Percentiles rank a stretch among this genome's conserved stretches.
phyloP scores from a whole-genome alignment of 2,797 vertebrate species.

The Aplochiton taeniatus region DNA sequence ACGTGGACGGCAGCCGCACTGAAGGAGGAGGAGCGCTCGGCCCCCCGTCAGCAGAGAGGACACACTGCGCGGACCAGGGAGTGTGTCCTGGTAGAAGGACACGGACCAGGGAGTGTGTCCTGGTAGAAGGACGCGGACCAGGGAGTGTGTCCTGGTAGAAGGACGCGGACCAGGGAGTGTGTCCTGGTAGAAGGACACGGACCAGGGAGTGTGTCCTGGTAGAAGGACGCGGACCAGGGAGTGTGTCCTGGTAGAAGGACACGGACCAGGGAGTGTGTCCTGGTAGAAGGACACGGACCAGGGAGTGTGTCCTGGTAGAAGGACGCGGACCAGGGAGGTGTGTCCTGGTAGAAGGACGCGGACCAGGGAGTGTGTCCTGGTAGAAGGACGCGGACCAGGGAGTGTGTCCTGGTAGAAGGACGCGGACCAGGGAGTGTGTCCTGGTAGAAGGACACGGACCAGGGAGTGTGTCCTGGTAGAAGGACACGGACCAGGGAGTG shows the following conservation, averaged over 20 bases:
- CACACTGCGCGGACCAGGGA: slow-evolving; percentile 58
- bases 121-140: slow-evolving; percentile 20
- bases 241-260: slow-evolving; percentile 28
- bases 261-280: slow-evolving; percentile 57
- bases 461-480: slow-evolving; percentile 44
- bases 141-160: slow-evolving; percentile 43
- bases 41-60: slow-evolving; percentile 13
- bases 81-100: slow-evolving; percentile 28
- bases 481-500: slow-evolving; percentile 48
- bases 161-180: slow-evolving; percentile 53
- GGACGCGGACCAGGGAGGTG: slow-evolving; percentile 49
- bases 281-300: slow-evolving; percentile 20
- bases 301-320: slow-evolving; percentile 43
- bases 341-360: slow-evolving; percentile 20
- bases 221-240: slow-evolving; percentile 41
- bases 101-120: slow-evolving; percentile 57
- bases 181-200: slow-evolving; percentile 3
- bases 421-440: slow-evolving; percentile 57
- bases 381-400: slow-evolving; percentile 36
- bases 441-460: slow-evolving; percentile 14
- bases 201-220: slow-evolving; percentile 51
- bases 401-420: slow-evolving; percentile 33
- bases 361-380: slow-evolving; percentile 53
- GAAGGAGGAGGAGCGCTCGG: too few species aligned
- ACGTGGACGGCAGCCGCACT: too few species aligned